phyloP scores from a whole-genome alignment of 1,140 invertebrate species.

The Cyrtorhinus lividipennis region DNA sequence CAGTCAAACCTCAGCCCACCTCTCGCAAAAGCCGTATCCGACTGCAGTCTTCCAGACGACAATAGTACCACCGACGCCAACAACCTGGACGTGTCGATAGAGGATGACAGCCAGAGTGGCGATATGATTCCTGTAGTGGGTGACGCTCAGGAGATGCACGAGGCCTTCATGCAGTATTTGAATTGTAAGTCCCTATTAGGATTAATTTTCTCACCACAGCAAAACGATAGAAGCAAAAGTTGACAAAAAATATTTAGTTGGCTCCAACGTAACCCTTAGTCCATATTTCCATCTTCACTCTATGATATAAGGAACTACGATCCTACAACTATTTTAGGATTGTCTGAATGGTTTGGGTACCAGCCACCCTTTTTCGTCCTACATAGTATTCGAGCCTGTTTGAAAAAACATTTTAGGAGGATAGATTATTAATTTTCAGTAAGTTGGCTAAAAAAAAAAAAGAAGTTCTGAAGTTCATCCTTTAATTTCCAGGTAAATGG shows the following conservation, averaged over 20 bases:
- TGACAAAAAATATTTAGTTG: neutral
- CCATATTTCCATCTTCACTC: neutral
- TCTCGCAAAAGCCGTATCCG: neutral
- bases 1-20: neutral
- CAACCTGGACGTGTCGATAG: neutral
- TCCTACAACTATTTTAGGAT: neutral
- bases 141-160: constrained; percentile 30
- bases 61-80: neutral
- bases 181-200: constrained; percentile 10
- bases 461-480: no score
- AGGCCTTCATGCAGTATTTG: constrained; percentile 31
- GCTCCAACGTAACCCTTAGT: neutral
- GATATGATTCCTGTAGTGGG: neutral
- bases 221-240: constrained; percentile 7
- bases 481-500: neutral
- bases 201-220: neutral
- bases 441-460: no score
- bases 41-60: neutral
- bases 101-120: neutral
- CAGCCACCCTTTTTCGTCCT: no score
- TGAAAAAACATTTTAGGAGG: no score
- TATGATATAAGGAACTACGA: neutral
- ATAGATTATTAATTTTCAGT: no score
- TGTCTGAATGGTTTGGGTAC: no score
- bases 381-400: no score